Evolutionary conservation across 2,113 vertebrate species (phyloP), one percentile per base, ranked within the genome.

Genomic region (Brachionichthys hirsutus): DNA sequence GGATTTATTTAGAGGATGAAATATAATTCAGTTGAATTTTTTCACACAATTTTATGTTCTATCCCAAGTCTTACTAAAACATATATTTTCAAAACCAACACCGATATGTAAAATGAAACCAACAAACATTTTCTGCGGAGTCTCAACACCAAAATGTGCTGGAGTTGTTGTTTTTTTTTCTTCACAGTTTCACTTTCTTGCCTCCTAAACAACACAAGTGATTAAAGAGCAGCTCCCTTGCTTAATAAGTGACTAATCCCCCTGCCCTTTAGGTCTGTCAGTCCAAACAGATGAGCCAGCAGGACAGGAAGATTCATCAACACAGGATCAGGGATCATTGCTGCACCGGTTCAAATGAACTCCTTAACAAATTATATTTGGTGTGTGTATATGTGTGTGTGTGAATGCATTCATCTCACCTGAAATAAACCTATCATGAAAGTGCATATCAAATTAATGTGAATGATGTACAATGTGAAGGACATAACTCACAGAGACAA

Each of bases 241-340:
- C 70, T 83, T 82, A 86, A 78, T 79, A 85, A 73, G 72, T 19
- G 36, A 65, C 65, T 71, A 85, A 85, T 84, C 74, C 74, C 35
- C 1, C 43, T 86, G 85, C 65, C 83, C 85, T 86, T 85, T 84
- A 34, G 51, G 12, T 69, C 74, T 88, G 84, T 78, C 81, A 75
- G 77, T 75, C 57, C 40, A 73, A 79, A 82, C 70, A 54, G 80
- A 82, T 80, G 86, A 83, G 67, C 55, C 24, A 8, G 63, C 36
- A 16, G 58, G 54, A 64, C 76, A 50, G 41, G 57, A 18, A 70
- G 56, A 75, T 78, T 72, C 75, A 83, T 85, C 77, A 74, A 65
- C 55, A 34, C 46, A 18, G 6, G 9, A 36, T 53, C 47, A 44
- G 15, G 18, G 60, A 49, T 62, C 53, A 48, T 34, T 48, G 42